Conservation (phyloP, 2,888 invertebrate genomes). For the Uloborus plumipes region DNA sequence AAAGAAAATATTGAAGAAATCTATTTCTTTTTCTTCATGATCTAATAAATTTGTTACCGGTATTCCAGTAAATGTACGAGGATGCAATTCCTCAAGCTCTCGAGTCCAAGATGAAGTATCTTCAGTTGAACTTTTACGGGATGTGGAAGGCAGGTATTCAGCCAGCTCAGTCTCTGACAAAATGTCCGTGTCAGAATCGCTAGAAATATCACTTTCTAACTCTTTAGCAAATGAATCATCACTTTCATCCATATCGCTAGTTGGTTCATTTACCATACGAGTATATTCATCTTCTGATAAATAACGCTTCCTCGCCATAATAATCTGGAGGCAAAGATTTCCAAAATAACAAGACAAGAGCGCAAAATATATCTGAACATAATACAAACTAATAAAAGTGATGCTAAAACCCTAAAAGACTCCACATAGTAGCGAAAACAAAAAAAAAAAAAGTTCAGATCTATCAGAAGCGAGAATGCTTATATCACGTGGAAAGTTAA, state of each 20-base stretch:
- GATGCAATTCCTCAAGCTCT: constrained; percentile 12
- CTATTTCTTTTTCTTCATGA: constrained; percentile 3
- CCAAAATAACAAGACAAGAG: neutral
- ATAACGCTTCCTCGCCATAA: constrained; percentile 11
- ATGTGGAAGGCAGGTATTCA: constrained; percentile 16
- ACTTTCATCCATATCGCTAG: neutral
- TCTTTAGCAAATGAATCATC: constrained; percentile 14
- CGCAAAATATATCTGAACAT: neutral
- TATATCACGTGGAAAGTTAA: neutral
- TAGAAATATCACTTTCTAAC: neutral
- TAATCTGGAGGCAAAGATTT: constrained; percentile 2
- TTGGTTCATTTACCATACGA: no score
- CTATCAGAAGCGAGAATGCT: neutral
- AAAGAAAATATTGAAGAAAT: constrained; percentile 13
- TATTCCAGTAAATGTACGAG: constrained; percentile 8
- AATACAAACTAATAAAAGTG: neutral
- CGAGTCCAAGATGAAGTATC: neutral
- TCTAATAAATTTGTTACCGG: neutral
- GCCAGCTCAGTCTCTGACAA: no score
- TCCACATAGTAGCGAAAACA: no score
- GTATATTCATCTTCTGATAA: constrained; percentile 12
- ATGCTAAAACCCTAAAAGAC: no score
- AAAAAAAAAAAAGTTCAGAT: neutral
- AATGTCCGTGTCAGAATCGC: constrained; percentile 11
- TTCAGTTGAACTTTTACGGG: neutral